Percentiles rank a stretch among this genome's conserved stretches.
Evolutionary conservation across 2,888 invertebrate species (phyloP).

Genomic region (Caenorhabditis sp.): DNA sequence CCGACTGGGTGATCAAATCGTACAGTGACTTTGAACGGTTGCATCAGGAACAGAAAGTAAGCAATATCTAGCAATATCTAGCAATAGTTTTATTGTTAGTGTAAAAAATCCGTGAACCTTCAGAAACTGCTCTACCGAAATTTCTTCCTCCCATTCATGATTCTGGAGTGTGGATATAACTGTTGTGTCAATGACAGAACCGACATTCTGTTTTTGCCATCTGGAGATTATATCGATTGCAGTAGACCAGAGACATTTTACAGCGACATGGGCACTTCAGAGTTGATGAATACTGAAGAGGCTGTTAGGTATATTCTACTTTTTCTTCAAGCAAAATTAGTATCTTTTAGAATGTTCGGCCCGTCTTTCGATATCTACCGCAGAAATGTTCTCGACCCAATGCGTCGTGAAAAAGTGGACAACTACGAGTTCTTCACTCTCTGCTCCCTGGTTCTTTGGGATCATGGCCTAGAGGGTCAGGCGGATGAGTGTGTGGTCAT

Average conservation of each 20-base stretch:
- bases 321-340: no score
- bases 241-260: slow-evolving; percentile 69
- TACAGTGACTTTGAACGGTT: slow-evolving; percentile 57
- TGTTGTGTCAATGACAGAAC: slow-evolving; percentile 64
- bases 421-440: slow-evolving; percentile 69
- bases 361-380: slow-evolving; percentile 70
- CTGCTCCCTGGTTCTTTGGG: slow-evolving; percentile 68
- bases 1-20: slow-evolving; percentile 68
- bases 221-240: slow-evolving; percentile 70
- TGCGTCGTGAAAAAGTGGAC: slow-evolving; percentile 65
- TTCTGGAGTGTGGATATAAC: slow-evolving; percentile 71
- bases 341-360: slow-evolving; percentile 64
- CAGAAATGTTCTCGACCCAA: slow-evolving; percentile 68
- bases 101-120: no score
- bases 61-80: no score
- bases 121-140: slow-evolving; percentile 67
- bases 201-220: slow-evolving; percentile 65
- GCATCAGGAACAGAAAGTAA: slow-evolving; percentile 64
- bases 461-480: slow-evolving; percentile 70
- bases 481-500: slow-evolving; percentile 56
- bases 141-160: slow-evolving; percentile 68
- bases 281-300: slow-evolving; percentile 65
- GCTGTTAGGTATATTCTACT: slow-evolving; percentile 67
- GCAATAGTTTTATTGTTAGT: no score
- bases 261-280: slow-evolving; percentile 43